A percentile compares a stretch with the other conserved stretches of the same genome.
These are phyloP conservation scores for Pluvialis apricaria DNA, from an alignment of 2,113 vertebrate genomes.

Conservation along the genomic window DNA sequence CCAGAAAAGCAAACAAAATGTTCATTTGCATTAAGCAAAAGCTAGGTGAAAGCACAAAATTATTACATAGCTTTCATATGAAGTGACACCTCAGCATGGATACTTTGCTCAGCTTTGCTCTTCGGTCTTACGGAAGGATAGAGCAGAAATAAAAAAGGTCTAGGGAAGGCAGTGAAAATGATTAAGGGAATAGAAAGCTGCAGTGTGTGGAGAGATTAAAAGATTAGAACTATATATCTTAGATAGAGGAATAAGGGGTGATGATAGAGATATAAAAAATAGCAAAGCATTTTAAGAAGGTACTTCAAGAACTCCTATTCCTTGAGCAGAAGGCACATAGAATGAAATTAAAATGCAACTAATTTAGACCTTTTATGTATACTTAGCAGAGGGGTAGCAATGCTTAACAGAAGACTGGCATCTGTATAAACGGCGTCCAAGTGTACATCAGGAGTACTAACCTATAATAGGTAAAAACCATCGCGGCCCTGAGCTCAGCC, in stretches of 20 bases:
- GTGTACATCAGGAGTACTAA: not conserved
- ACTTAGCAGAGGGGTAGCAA: not conserved
- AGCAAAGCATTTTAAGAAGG: not conserved
- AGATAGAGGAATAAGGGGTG: not conserved
- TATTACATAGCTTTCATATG: not conserved
- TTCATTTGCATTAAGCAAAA: not conserved
- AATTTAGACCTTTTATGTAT: not conserved
- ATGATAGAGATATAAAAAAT: not conserved
- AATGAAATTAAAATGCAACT: not conserved
- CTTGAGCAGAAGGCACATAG: not conserved
- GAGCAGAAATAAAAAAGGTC: not conserved
- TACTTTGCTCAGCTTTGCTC: not conserved
- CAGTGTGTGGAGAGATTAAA: constrained; percentile 10
- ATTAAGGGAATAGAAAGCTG: constrained; percentile 8
- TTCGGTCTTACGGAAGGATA: not conserved
- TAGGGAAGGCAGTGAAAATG: constrained; percentile 2
- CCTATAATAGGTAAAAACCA: not conserved
- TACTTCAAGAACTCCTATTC: not conserved
- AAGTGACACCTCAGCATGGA: not conserved
- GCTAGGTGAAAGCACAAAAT: not conserved
- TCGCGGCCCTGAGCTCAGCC: not conserved
- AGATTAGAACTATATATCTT: constrained; percentile 24
- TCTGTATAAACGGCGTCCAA: not conserved
- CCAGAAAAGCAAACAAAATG: not conserved
- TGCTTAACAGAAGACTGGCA: not conserved